These are phyloP conservation scores for Gisinianus flammeolus DNA, from an alignment of 2,888 invertebrate genomes.

Conservation along the genomic window DNA sequence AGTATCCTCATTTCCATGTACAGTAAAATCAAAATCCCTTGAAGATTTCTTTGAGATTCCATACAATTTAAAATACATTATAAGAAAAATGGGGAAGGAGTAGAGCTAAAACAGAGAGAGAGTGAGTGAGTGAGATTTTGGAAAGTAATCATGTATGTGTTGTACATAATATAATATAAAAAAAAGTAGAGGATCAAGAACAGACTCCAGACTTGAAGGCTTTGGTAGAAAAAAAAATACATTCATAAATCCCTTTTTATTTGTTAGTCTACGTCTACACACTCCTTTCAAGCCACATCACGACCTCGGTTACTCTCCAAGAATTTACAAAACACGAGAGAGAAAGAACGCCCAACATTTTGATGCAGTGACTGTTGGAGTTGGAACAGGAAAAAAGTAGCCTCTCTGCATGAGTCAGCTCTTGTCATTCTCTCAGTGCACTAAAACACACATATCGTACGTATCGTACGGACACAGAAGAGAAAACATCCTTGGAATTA, in stretches of 20 bases:
- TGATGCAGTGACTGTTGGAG: no score
- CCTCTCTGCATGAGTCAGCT: neutral
- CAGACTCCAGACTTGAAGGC: neutral
- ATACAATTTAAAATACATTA: no score
- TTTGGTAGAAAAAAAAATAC: neutral
- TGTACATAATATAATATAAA: no score
- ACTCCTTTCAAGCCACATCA: neutral
- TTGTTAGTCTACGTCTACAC: neutral
- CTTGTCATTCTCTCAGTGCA: neutral
- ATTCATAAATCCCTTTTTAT: neutral
- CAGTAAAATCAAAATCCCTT: no score
- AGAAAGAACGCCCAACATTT: no score
- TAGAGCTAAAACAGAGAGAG: neutral
- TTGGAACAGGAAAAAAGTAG: no score
- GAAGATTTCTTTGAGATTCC: no score
- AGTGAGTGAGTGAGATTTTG: neutral
- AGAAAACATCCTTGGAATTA: neutral
- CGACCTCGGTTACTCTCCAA: neutral
- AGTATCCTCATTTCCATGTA: no score
- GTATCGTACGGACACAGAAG: neutral
- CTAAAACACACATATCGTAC: neutral
- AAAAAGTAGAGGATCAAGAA: neutral
- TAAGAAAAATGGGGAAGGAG: neutral
- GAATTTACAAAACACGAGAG: constrained; percentile 6
- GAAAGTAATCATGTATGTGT: neutral